A percentile compares a stretch with the other conserved stretches of the same genome.
These are phyloP conservation scores for Zelostemma sp. DNA, from an alignment of 1,140 invertebrate species.

Conservation along the genomic window DNA sequence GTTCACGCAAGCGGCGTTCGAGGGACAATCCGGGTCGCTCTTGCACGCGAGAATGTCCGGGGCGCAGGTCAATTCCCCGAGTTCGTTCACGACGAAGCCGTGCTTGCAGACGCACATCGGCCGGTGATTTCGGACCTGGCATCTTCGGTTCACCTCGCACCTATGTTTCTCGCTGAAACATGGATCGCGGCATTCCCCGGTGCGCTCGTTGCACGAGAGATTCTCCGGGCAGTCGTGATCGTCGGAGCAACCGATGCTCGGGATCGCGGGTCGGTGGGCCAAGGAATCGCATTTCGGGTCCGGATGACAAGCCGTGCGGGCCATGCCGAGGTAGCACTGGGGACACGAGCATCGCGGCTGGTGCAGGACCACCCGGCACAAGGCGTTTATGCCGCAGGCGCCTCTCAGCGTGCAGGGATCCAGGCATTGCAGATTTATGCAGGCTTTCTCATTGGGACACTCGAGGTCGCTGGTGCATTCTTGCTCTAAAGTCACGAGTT, in stretches of 20 bases:
- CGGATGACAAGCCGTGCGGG: constrained; percentile 80
- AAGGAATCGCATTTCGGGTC: constrained; percentile 80
- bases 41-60: constrained; percentile 83
- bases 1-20: constrained; percentile 85
- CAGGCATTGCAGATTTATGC: constrained; percentile 87
- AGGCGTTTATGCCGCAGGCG: constrained; percentile 89
- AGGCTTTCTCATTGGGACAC: constrained; percentile 91
- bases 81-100: constrained; percentile 87
- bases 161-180: constrained; percentile 74
- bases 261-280: constrained; percentile 65
- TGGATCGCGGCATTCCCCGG: constrained; percentile 83
- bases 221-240: constrained; percentile 82
- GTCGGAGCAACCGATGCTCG: constrained; percentile 73
- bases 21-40: constrained; percentile 85
- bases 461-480: constrained; percentile 91
- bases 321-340: constrained; percentile 86
- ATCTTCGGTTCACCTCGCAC: constrained; percentile 86
- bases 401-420: constrained; percentile 90
- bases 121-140: constrained; percentile 86
- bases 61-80: constrained; percentile 85
- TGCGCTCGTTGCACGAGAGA: constrained; percentile 77
- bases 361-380: constrained; percentile 87
- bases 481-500: constrained; percentile 75
- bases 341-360: constrained; percentile 88
- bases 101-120: constrained; percentile 90